phyloP scores from a whole-genome alignment of 2,113 vertebrate species.

The Anas platyrhynchos region DNA sequence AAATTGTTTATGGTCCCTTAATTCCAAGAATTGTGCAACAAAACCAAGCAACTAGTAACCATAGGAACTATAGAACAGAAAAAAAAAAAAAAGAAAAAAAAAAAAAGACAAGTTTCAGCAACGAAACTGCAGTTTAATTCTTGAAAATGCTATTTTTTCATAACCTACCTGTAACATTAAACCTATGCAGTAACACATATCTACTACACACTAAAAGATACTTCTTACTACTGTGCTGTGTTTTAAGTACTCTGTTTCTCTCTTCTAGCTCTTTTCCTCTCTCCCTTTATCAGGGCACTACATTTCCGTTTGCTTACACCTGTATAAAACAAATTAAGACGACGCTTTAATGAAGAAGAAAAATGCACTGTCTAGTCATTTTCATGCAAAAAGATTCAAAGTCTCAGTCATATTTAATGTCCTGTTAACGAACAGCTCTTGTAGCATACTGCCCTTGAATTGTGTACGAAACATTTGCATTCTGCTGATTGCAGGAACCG shows the following conservation, averaged over 20 bases:
- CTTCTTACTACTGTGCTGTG: conserved; percentile 18
- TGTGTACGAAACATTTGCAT: background rate
- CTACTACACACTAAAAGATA: background rate
- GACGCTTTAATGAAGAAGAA: background rate
- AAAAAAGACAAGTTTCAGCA: background rate
- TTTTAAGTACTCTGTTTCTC: background rate
- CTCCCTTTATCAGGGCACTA: background rate
- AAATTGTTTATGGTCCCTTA: conserved; percentile 46
- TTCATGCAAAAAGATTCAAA: background rate
- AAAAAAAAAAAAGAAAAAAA: background rate
- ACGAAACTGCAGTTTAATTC: conserved; percentile 11
- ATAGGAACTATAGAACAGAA: conserved; percentile 5
- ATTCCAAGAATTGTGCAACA: conserved; percentile 6
- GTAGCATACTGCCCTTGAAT: background rate
- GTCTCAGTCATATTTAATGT: background rate
- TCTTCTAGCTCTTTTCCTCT: background rate
- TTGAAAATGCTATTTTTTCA: background rate
- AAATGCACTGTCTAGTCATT: background rate
- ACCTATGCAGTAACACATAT: background rate
- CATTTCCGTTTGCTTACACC: background rate
- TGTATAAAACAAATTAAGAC: background rate
- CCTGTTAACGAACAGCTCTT: background rate
- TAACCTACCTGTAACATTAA: background rate
- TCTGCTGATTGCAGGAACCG: background rate
- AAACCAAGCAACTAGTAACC: conserved; percentile 25